Evolutionary conservation across 2,113 vertebrate genomes (phyloP), one percentile per base, ranked within the genome.

Genomic region (Gobius niger): DNA sequence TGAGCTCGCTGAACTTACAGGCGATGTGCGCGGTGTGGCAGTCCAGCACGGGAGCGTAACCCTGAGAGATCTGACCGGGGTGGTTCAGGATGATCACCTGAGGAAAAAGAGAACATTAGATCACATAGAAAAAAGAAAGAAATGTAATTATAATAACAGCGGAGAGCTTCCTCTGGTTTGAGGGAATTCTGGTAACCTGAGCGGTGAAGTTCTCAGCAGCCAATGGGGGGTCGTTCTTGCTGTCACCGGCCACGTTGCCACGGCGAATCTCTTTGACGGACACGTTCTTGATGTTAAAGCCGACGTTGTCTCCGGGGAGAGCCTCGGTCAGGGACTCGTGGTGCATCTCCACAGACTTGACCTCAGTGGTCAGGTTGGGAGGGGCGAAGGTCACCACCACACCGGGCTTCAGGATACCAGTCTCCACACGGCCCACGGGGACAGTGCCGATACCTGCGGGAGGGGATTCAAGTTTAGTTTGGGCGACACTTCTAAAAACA

Each of bases 11-110:
- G 88, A 91, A 88, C 82, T 93, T 94, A 87, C 93, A 94, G 82
- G 94, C 91, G 15, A 93, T 90, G 68, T 93, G 91, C 73, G 91
- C 91, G 0, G 88, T 92, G 65, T 93, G 94, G 72, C 90, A 94
- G 42, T 93, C 93, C 72, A 94, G 90, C 54, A 94, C 91, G 1
- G 92, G 94, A 13, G 90, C 83, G 40, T 93, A 95, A 42, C 92
- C 92, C 50, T 91, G 80, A 41, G 76, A 53, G 34, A 94, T 94
- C 83, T 93, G 87, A 1, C 92, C 92, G 0, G 92, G 88, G 65
- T 94, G 92, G 85, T 93, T 94, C 76, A 95, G 87, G 83, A 93
- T 92, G 82, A 95, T 95, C 60, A 95, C 94, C 94, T 95, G 70
- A n/a, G 19, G 40, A 64, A 49, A 56, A 0, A 1, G 3, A 46